These are phyloP conservation scores for Polymixis lichenea DNA, from an alignment of 2,888 invertebrate genomes.

Conservation along the genomic window DNA sequence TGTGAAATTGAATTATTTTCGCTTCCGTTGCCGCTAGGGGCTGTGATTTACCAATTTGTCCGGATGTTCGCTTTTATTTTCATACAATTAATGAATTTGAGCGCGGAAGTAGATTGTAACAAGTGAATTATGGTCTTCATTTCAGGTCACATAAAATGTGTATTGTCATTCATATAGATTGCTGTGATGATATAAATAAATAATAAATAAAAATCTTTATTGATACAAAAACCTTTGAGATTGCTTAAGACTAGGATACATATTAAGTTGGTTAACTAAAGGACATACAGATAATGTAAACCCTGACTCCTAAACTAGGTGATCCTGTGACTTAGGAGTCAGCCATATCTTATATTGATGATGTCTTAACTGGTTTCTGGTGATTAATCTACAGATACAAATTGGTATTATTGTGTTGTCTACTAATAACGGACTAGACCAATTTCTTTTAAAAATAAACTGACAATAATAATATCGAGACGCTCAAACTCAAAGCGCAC, in stretches of 20 bases:
- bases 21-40: constrained; percentile 20
- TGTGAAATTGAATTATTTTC: constrained; percentile 71
- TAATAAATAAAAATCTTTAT: too few relatives aligned
- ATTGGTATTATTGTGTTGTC: background rate
- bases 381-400: background rate
- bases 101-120: background rate
- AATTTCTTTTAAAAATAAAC: background rate
- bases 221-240: too few relatives aligned
- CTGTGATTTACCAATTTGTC: constrained; percentile 31
- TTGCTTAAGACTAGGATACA: too few relatives aligned
- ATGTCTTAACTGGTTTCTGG: background rate
- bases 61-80: constrained; percentile 27
- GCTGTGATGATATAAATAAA: background rate
- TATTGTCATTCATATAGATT: background rate
- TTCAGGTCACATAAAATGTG: background rate
- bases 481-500: background rate
- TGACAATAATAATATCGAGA: background rate
- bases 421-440: background rate
- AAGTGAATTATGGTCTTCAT: constrained; percentile 1
- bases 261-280: too few relatives aligned
- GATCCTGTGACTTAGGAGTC: too few relatives aligned
- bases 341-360: too few relatives aligned
- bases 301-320: too few relatives aligned
- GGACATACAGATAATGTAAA: too few relatives aligned
- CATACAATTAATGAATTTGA: background rate